These are phyloP conservation scores for Holothuria scabra DNA, from an alignment of 53 echinoderm and acorn worm species.

Conservation along the genomic window DNA sequence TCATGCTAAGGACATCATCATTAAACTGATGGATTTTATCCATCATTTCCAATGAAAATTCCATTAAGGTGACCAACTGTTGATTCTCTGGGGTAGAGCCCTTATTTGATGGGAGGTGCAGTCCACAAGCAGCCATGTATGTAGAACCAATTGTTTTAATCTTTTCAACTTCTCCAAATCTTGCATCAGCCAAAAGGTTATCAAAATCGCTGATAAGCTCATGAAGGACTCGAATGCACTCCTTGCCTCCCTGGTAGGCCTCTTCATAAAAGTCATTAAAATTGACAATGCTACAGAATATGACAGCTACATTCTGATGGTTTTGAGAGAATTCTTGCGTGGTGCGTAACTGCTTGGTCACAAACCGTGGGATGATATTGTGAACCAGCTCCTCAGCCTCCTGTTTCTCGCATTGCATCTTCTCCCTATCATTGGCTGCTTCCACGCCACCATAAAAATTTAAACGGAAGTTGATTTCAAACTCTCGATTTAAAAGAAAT, in stretches of 20 bases:
- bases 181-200: constrained; percentile 67
- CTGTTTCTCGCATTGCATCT: constrained; percentile 89
- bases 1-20: constrained; percentile 89
- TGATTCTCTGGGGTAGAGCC: constrained; percentile 46
- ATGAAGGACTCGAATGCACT: constrained; percentile 93
- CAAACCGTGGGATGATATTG: constrained; percentile 92
- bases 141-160: constrained; percentile 99
- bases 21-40: constrained; percentile 77
- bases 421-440: constrained; percentile 78
- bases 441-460: constrained; percentile 91
- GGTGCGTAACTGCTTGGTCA: constrained; percentile 83
- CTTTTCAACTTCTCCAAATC: constrained; percentile 87
- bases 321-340: constrained; percentile 90
- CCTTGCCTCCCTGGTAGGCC: constrained; percentile 85
- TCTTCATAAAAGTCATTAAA: constrained; percentile 99
- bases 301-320: constrained; percentile 91
- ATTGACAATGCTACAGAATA: constrained; percentile 98
- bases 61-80: constrained; percentile 78
- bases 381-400: constrained; percentile 87
- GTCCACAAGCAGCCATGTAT: constrained; percentile 99
- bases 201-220: constrained; percentile 99
- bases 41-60: constrained; percentile 89
- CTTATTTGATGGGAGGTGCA: constrained; percentile 62
- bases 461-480: constrained; percentile 95
- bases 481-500: constrained; percentile 88